Evolutionary conservation across 1,140 invertebrate genomes (phyloP).

Genomic region (Anastrepha ludens): DNA sequence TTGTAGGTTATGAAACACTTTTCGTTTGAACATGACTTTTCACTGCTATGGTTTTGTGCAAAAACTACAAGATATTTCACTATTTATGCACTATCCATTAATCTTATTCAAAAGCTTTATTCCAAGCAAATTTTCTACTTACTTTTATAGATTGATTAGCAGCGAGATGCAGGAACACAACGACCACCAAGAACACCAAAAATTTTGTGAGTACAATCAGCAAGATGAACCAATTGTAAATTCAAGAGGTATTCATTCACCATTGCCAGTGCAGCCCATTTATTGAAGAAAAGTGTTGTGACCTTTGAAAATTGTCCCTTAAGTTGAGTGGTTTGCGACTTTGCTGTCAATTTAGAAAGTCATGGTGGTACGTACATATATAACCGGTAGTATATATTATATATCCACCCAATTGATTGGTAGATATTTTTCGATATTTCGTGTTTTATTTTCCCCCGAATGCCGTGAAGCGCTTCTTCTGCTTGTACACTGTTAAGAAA

Average conservation of each 20-base stretch:
- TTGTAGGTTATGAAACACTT: conserved; percentile 59
- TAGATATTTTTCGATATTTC: too few relatives aligned
- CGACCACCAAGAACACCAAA: conserved; percentile 56
- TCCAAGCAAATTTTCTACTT: conserved; percentile 50
- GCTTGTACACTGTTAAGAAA: too few relatives aligned
- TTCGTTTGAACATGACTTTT: neutral
- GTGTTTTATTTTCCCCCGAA: too few relatives aligned
- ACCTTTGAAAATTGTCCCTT: neutral
- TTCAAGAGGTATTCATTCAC: neutral
- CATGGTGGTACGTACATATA: neutral
- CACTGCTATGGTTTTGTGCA: neutral
- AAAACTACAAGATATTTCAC: neutral
- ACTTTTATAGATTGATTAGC: conserved; percentile 54
- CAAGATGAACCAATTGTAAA: neutral
- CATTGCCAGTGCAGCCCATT: neutral
- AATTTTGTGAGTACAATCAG: conserved; percentile 26
- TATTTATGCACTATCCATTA: neutral
- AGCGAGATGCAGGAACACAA: conserved; percentile 53
- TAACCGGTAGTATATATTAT: too few relatives aligned
- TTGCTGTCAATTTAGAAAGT: neutral
- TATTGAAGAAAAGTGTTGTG: neutral
- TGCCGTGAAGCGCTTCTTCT: too few relatives aligned
- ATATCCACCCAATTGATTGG: too few relatives aligned
- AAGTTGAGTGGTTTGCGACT: neutral
- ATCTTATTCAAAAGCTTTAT: conserved; percentile 11